These are phyloP conservation scores for Andrena haemorrhoa DNA, from an alignment of 2,888 invertebrate genomes.

Conservation along the genomic window DNA sequence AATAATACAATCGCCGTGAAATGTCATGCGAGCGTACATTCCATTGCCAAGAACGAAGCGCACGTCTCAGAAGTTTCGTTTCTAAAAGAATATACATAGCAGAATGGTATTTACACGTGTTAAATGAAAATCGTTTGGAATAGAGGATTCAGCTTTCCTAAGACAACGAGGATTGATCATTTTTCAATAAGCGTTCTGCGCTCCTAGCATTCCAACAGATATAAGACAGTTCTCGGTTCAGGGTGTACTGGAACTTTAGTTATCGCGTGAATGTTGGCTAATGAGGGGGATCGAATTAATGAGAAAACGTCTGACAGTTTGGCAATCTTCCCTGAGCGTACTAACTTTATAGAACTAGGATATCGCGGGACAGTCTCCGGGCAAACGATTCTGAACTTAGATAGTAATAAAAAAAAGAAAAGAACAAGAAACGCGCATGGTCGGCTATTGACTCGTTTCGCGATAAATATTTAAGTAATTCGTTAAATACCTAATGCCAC, in stretches of 20 bases:
- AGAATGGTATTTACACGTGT: constrained; percentile 73
- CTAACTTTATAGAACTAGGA: constrained; percentile 61
- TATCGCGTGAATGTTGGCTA: constrained; percentile 31
- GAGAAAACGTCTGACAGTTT: constrained; percentile 66
- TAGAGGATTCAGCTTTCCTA: constrained; percentile 24
- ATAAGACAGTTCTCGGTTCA: constrained; percentile 21
- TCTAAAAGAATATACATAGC: constrained; percentile 14
- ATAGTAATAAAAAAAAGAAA: background rate
- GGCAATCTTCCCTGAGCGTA: constrained; percentile 80
- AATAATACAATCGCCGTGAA: constrained; percentile 5
- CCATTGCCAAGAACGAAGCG: constrained; percentile 32
- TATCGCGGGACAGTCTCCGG: constrained; percentile 66
- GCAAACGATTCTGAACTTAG: constrained; percentile 47
- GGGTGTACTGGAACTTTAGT: constrained; percentile 8
- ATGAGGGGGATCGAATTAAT: constrained; percentile 29
- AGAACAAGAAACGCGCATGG: constrained; percentile 35
- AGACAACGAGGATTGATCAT: constrained; percentile 14
- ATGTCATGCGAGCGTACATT: constrained; percentile 44
- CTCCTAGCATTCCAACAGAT: background rate
- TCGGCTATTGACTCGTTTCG: constrained; percentile 45
- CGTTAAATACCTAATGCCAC: constrained; percentile 77
- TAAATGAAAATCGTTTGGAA: constrained; percentile 46
- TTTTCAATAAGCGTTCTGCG: constrained; percentile 27
- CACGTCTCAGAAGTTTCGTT: constrained; percentile 43
- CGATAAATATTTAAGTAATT: constrained; percentile 73